Base-by-base conservation (phyloP, 1,140 invertebrate species). In the Drosophila sucinea region DNA sequence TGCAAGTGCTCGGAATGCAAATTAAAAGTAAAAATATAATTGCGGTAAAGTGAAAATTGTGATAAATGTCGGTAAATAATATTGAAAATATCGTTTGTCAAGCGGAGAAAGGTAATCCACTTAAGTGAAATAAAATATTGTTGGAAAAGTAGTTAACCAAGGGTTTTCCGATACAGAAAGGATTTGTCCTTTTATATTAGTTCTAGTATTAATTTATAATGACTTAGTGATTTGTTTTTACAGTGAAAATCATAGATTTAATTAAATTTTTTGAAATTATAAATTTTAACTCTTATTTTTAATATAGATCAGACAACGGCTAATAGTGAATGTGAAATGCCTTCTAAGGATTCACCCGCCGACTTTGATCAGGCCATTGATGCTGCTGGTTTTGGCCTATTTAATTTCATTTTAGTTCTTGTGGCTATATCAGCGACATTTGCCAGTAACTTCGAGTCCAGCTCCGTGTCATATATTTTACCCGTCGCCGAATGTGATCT, bases 401-500 rank as follows among this genome's bases (percentile, higher is more conserved):
- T 95, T 90, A 95, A 96, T 81, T 87, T 94, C 1, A 77, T 94
- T 1, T 87, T 96, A 23, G 91, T 96, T 60, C 71, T 95, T 23
- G 92, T 94, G 65, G 93, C 94, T 1, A 91, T 96, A 38, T 95
- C 95, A 0, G 94, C 93, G 1, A 94, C 94, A 60, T 95, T 94
- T 93, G 93, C 94, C 7, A 93, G 94, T 1, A 94, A 95, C 17
- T 95, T 95, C 51, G 95, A 96, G 41, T 95, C 94, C 3, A 94
- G 94, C 29, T 94, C 94, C 3, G 93, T 95, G 66, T 95, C 95
- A 0, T 95, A 95, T 86, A 95, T 96, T 72, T 92, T 96, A 76
- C 95, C 95, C 0, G 92, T 94, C 3, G 95, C 95, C 0, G 94
- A 95, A 76, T 96, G 96, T 81, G 95, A 96, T 91, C 93, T 96